A percentile compares a stretch with the other conserved stretches of the same genome.
Evolutionary conservation across 2,797 vertebrate genomes (phyloP).

Genomic region (Gadopsis marmoratus): DNA sequence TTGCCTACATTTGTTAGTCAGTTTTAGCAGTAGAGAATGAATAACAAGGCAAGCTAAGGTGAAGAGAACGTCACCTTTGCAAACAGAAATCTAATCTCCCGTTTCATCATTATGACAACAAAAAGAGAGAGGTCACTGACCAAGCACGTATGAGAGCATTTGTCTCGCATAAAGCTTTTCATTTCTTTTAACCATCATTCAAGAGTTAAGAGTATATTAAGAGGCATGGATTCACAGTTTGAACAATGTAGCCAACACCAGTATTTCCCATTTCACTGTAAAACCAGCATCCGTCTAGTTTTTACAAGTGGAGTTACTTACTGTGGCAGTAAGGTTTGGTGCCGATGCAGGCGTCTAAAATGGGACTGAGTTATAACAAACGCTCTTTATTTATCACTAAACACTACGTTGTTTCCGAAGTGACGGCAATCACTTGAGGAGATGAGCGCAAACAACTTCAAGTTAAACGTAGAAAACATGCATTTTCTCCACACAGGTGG

Average conservation of each 20-base stretch:
- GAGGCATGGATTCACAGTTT: background rate
- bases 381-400: constrained; percentile 28
- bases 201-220: background rate
- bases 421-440: constrained; percentile 32
- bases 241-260: background rate
- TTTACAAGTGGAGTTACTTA: background rate
- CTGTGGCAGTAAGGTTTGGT: background rate
- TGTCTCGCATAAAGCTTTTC: background rate
- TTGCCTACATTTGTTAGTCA: background rate
- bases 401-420: constrained; percentile 21
- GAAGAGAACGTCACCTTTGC: background rate
- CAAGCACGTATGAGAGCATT: background rate
- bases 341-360: background rate
- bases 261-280: constrained; percentile 1
- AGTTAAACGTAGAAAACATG: constrained; percentile 20
- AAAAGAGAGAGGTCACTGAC: background rate
- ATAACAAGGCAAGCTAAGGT: background rate
- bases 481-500: constrained; percentile 24
- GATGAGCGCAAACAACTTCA: constrained; percentile 16
- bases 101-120: constrained; percentile 7
- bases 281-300: background rate
- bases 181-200: background rate
- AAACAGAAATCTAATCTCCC: constrained; percentile 25
- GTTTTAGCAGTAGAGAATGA: background rate
- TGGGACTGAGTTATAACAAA: constrained; percentile 2